Evolutionary conservation across 2,797 vertebrate species (phyloP).

Genomic region (Tiaroga cobitis): DNA sequence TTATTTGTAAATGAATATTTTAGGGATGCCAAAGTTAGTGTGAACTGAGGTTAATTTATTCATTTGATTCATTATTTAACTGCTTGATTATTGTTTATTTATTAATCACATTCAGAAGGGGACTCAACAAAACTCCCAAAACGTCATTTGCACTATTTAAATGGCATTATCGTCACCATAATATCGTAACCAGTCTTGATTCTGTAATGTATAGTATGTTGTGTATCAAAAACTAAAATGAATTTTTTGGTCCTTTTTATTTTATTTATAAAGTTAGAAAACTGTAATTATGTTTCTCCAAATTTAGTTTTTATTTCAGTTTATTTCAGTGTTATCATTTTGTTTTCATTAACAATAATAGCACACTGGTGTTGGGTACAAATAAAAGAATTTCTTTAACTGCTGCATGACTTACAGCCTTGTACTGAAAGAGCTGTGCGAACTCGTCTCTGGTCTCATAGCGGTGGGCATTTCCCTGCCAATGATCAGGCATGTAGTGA

Average conservation of each 20-base stretch:
- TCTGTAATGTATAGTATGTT: neutral
- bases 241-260: neutral
- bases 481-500: constrained; percentile 99
- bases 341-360: neutral
- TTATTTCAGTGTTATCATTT: neutral
- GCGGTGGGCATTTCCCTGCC: constrained; percentile 96
- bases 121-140: neutral
- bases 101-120: neutral
- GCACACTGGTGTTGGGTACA: neutral
- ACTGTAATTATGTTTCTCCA: neutral
- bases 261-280: neutral
- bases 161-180: neutral
- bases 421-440: constrained; percentile 98
- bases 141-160: neutral
- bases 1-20: neutral
- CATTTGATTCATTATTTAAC: neutral
- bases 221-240: neutral
- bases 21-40: neutral
- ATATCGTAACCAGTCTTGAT: neutral
- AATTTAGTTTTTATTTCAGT: neutral
- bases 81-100: neutral
- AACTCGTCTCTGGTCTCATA: constrained; percentile 98
- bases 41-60: neutral
- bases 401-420: constrained; percentile 87
- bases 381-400: neutral